phyloP scores from a whole-genome alignment of 2,888 invertebrate species.

The Odontothrips loti region DNA sequence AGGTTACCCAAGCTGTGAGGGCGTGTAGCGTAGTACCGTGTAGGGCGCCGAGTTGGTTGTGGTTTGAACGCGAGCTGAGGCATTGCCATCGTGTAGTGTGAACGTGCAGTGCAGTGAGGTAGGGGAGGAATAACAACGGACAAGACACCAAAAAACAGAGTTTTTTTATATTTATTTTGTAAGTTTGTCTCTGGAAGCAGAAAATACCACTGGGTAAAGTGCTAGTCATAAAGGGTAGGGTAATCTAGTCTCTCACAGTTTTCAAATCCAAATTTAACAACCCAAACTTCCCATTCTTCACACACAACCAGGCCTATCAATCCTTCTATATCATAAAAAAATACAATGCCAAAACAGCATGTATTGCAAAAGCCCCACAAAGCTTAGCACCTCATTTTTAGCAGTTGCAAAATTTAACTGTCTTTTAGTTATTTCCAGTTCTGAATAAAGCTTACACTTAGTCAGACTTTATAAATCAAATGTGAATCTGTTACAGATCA shows the following conservation, averaged over 20 bases:
- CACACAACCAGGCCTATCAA: neutral
- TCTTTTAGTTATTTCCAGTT: neutral
- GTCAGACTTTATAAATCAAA: neutral
- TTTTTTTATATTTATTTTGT: neutral
- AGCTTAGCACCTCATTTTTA: neutral
- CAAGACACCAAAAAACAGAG: neutral
- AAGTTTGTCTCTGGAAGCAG: slow-evolving; percentile 10
- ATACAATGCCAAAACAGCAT: neutral
- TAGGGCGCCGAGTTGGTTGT: too few relatives aligned
- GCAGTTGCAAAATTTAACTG: neutral
- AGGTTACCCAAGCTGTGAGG: too few relatives aligned
- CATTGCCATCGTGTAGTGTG: too few relatives aligned
- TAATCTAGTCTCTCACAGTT: neutral
- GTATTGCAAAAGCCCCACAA: slow-evolving; percentile 2
- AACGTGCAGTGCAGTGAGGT: too few relatives aligned
- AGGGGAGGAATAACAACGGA: neutral
- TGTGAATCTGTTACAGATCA: neutral
- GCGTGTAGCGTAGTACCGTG: too few relatives aligned
- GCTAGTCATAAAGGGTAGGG: neutral
- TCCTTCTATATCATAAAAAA: neutral
- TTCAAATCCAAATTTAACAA: neutral
- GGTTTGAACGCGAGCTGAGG: too few relatives aligned
- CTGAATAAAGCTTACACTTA: neutral
- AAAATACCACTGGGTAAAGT: neutral
- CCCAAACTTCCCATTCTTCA: neutral